Base-by-base conservation (phyloP, 2,113 vertebrate species). In the Semnornis frantzii region DNA sequence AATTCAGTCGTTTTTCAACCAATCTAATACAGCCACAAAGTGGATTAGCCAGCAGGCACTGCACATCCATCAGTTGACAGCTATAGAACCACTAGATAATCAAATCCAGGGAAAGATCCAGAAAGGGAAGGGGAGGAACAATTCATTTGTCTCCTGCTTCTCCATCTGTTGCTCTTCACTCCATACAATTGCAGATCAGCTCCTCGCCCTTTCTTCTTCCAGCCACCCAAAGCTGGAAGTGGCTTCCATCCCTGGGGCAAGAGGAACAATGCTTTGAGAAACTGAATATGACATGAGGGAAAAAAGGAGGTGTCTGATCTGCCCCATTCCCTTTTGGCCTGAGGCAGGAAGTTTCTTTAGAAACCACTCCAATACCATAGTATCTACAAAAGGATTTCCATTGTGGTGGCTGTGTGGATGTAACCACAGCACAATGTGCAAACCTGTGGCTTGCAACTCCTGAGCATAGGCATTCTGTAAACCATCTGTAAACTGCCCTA, bases 61-160 rank as follows among this genome's bases (percentile, higher is more conserved):
- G 74, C 12, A 13, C 63, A 92, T 93, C 86, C 64, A 82, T 89
- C 86, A 92, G 66, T 5, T 79, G 71, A 91, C 70, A 87, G 71
- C 63, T 87, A 73, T 69, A 90, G 82, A 94, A 92, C 86, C 78
- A 89, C 50, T 73, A 28, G 63, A 59, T 93, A 94, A 95, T 95
- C 92, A 93, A 96, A 94, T 84, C 73, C 93, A 94, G 92, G 90
- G 44, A 88, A 37, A 72, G 72, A 89, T 70, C 75, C 85, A 95
- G 87, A 92, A 95, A 96, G 42, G 77, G 44, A 94, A 96, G 34
- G 64, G 55, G 92, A 93, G 63, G 34, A 59, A 76, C 39, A 91
- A 95, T 54, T 86, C 42, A 65, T 95, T 87, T 80, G 18, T 78
- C n/a, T 86, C 55, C 46, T 92, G 28, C 55, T 90, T 72, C 82